These are phyloP conservation scores for Lithobates sylvaticus DNA, from an alignment of 2,797 vertebrate species.

Conservation along the genomic window DNA sequence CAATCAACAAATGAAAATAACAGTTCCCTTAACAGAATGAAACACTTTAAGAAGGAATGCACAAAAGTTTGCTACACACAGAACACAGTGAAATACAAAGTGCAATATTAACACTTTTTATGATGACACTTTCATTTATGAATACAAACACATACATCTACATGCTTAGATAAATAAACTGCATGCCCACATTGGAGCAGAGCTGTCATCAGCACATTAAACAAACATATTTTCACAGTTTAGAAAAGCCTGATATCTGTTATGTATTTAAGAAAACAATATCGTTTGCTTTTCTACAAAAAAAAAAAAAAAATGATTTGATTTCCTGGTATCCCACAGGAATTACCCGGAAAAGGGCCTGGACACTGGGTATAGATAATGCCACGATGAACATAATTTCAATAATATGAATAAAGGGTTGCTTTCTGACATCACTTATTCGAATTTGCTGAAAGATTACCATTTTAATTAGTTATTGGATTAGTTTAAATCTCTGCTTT, in stretches of 20 bases:
- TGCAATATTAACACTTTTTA: not conserved
- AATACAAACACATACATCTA: not conserved
- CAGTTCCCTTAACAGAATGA: not conserved
- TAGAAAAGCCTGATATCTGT: not conserved
- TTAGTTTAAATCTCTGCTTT: not conserved
- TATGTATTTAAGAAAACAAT: not conserved
- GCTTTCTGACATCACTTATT: not conserved
- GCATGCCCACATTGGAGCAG: constrained; percentile 65
- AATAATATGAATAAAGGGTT: not conserved
- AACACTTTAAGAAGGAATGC: not conserved
- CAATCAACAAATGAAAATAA: not conserved
- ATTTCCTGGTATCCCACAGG: not conserved
- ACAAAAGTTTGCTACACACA: not conserved
- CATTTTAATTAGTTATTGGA: not conserved
- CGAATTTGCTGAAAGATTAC: not conserved
- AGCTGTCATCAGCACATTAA: constrained; percentile 56
- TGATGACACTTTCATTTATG: not conserved
- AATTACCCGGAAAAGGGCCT: not conserved
- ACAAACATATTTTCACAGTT: not conserved
- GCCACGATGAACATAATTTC: not conserved
- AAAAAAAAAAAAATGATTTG: not conserved
- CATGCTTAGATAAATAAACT: not conserved
- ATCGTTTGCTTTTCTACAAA: not conserved
- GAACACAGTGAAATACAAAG: not conserved
- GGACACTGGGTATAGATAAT: not conserved